A percentile compares a stretch with the other conserved stretches of the same genome.
Evolutionary conservation across 2,113 vertebrate species (phyloP).

Genomic region (Notarius quadriscutis): DNA sequence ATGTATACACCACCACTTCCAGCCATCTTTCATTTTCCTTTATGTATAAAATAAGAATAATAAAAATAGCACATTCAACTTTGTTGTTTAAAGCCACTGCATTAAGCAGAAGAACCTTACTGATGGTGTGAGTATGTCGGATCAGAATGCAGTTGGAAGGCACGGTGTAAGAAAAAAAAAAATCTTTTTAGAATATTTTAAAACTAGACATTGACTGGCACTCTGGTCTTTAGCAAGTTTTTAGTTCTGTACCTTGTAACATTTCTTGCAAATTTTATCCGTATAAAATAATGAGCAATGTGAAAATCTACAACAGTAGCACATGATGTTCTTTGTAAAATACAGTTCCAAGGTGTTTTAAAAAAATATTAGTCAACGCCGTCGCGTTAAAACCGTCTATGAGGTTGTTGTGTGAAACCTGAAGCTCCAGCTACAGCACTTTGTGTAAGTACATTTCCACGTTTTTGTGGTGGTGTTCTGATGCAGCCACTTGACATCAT

Average conservation of each 20-base stretch:
- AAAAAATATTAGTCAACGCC: not conserved
- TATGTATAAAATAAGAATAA: not conserved
- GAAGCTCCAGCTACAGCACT: not conserved
- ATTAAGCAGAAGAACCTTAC: too few species aligned
- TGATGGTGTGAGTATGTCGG: not conserved
- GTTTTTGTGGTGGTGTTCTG: not conserved
- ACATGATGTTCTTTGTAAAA: not conserved
- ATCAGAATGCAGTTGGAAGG: not conserved
- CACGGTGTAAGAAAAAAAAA: too few species aligned
- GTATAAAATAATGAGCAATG: not conserved
- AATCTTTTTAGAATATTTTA: not conserved
- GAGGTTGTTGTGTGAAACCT: not conserved
- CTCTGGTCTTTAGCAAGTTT: not conserved
- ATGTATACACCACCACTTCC: not conserved
- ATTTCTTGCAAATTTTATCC: too few species aligned
- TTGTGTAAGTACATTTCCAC: not conserved
- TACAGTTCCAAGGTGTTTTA: not conserved
- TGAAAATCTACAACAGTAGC: not conserved
- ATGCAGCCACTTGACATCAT: not conserved
- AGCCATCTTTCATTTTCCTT: not conserved
- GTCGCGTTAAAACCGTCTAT: not conserved
- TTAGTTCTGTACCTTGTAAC: not conserved
- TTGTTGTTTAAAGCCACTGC: not conserved
- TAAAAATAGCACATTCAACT: not conserved
- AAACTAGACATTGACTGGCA: not conserved